These are phyloP conservation scores for Ethmia dodecea DNA, from an alignment of 2,888 invertebrate genomes.

Conservation along the genomic window DNA sequence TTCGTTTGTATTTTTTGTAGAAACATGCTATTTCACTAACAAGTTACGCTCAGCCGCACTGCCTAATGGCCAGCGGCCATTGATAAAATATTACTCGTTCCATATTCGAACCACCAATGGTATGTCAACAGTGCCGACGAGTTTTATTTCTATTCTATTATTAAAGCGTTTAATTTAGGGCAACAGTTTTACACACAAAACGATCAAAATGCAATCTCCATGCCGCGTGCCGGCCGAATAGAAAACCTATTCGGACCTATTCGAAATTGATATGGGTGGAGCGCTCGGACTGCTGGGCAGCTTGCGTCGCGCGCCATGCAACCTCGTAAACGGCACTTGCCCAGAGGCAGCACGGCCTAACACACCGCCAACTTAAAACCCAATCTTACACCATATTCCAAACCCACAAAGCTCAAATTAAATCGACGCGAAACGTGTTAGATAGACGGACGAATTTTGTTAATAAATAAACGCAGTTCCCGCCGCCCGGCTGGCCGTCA, in stretches of 20 bases:
- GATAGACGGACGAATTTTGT: slow-evolving; percentile 70
- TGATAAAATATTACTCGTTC: too few species aligned
- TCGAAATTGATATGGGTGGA: slow-evolving; percentile 77
- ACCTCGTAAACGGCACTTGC: slow-evolving; percentile 62
- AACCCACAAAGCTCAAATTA: slow-evolving; percentile 30
- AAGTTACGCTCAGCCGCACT: too few species aligned
- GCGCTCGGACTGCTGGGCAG: slow-evolving; percentile 44
- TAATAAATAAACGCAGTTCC: slow-evolving; percentile 75
- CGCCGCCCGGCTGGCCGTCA: slow-evolving; percentile 50
- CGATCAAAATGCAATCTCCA: slow-evolving; percentile 73
- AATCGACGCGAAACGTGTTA: slow-evolving; percentile 41
- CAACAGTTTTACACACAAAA: slow-evolving; percentile 72
- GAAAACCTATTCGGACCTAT: slow-evolving; percentile 72
- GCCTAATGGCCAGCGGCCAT: too few species aligned
- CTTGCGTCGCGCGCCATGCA: slow-evolving; percentile 65
- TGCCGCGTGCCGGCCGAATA: slow-evolving; percentile 58
- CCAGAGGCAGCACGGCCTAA: slow-evolving; percentile 40
- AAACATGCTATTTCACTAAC: too few species aligned
- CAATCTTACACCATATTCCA: slow-evolving; percentile 35
- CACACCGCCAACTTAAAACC: slow-evolving; percentile 16
- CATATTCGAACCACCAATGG: slow-evolving; percentile 19
- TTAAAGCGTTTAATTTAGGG: slow-evolving; percentile 75
- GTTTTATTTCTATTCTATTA: slow-evolving; percentile 73
- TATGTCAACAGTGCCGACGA: slow-evolving; percentile 42
- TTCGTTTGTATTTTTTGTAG: too few species aligned